Evolutionary conservation across 2,888 invertebrate genomes (phyloP).

Genomic region (Agonopterix arenella): DNA sequence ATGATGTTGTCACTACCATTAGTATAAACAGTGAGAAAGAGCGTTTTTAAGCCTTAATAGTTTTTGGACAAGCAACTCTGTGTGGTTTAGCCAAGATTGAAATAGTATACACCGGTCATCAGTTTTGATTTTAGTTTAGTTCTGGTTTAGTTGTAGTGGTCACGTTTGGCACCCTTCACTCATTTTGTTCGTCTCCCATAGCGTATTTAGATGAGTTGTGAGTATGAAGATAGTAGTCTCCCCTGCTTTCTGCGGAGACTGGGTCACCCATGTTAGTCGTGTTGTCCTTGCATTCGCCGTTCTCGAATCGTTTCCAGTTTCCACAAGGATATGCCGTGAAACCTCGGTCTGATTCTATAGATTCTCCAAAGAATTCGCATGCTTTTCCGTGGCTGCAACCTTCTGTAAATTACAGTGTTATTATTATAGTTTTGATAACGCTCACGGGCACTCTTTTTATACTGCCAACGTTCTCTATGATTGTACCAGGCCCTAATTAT

Average conservation of each 20-base stretch:
- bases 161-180: neutral
- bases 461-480: no score
- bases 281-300: slow-evolving; percentile 49
- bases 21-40: no score
- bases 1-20: no score
- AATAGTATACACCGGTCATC: no score
- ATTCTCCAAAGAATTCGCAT: slow-evolving; percentile 79
- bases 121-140: no score
- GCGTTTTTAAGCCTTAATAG: no score
- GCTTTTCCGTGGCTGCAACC: slow-evolving; percentile 84
- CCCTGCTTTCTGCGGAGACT: slow-evolving; percentile 40
- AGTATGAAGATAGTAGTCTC: slow-evolving; percentile 79
- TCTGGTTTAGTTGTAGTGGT: neutral
- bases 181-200: slow-evolving; percentile 28
- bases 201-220: slow-evolving; percentile 74
- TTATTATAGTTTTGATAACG: no score
- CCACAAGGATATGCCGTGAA: slow-evolving; percentile 77
- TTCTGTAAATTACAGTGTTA: slow-evolving; percentile 51
- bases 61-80: no score
- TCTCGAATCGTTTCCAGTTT: slow-evolving; percentile 62
- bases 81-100: no score
- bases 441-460: no score
- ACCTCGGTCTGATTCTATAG: slow-evolving; percentile 70
- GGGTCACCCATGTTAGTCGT: slow-evolving; percentile 75
- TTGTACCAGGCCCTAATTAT: no score